These are phyloP conservation scores for Eulithis prunata DNA, from an alignment of 2,888 invertebrate species.

Conservation along the genomic window DNA sequence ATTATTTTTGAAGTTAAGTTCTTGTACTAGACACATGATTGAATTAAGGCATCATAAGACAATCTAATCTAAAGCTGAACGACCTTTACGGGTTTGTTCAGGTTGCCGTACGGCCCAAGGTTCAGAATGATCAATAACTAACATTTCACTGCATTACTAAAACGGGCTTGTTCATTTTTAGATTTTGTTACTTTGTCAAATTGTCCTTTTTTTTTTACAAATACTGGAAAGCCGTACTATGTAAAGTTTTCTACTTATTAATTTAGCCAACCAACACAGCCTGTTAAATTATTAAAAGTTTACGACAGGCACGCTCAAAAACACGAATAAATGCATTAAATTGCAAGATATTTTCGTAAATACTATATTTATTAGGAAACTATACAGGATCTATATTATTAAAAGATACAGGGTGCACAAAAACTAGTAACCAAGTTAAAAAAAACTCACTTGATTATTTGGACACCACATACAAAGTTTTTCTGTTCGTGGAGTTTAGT, in stretches of 20 bases:
- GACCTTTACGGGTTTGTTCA: too few relatives aligned
- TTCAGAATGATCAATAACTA: too few relatives aligned
- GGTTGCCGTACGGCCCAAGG: too few relatives aligned
- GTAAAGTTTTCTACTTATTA: constrained; percentile 2
- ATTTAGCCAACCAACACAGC: constrained; percentile 24
- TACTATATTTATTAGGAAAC: too few relatives aligned
- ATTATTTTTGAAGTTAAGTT: too few relatives aligned
- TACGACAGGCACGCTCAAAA: constrained; percentile 30
- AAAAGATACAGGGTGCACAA: not conserved
- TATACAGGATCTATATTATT: not conserved
- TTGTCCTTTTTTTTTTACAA: not conserved
- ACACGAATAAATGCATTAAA: constrained; percentile 14
- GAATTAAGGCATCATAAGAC: too few relatives aligned
- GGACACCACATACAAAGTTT: not conserved
- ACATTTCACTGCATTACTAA: too few relatives aligned
- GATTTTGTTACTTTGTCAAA: too few relatives aligned
- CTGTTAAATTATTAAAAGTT: constrained; percentile 35
- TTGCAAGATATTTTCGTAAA: not conserved
- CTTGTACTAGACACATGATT: too few relatives aligned
- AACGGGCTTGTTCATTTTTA: too few relatives aligned
- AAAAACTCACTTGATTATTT: not conserved
- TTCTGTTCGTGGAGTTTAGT: too few relatives aligned
- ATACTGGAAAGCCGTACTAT: constrained; percentile 1
- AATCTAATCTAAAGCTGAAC: too few relatives aligned
- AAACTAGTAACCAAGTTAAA: not conserved